Evolutionary conservation across 2,888 invertebrate species (phyloP), one percentile per base, ranked within the genome.

Genomic region (Masnerella sp.): DNA sequence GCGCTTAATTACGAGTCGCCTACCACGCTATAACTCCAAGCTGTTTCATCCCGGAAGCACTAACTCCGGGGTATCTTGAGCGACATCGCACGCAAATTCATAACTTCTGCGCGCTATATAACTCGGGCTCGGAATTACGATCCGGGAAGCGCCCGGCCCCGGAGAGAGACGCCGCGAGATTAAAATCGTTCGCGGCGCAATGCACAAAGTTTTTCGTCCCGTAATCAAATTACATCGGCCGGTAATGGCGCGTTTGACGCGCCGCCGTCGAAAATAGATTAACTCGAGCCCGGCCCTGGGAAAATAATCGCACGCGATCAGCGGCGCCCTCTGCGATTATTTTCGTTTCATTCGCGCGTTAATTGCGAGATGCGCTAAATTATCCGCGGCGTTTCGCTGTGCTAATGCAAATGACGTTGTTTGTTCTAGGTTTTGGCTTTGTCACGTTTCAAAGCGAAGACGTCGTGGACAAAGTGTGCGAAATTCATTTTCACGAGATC

Each of bases 391-490:
- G 38, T 49, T 32, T 56, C 22, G 40, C 45, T 22, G 17, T 45
- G 11, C 38, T 59, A 54, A 52, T 58, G 38, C 3, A 65, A 61
- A 45, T 68, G 52, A 77, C 85, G 84, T 82, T 85, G 85, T 88
- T 89, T 91, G 91, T 93, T 93, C 78, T 94, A 64, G 96, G 96
- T 76, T 96, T 96, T 87, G 96, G 96, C 36, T 96, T 96, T 88
- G 96, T 96, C 74, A 96, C 96, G 43, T 96, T 96, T 88, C 96
- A 96, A 87, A 94, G 93, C 81, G 96, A 96, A 88, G 96, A 96
- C 86, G 95, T 95, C 1, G 96, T 96, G 18, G 96, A 96, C 87
- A 92, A 95, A 78, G 96, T 96, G 12, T 96, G 96, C 89, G 96
- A 96, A 84, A 96, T 96, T 52, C 96, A 96, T 88, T 96, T 95